Evolutionary conservation across 1,140 invertebrate species (phyloP).

Genomic region (Drosophila ogumai): DNA sequence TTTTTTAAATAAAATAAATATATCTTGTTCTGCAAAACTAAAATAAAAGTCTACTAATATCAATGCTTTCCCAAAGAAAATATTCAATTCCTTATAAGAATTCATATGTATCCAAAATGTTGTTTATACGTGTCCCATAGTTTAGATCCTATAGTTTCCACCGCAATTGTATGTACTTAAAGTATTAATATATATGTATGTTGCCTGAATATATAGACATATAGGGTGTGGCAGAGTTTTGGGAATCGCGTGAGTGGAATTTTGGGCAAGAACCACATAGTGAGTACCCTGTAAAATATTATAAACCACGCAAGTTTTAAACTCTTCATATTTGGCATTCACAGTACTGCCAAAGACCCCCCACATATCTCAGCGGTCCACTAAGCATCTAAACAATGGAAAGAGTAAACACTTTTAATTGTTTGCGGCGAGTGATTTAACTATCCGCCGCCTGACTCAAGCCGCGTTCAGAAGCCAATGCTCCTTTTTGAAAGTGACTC

Average conservation of each 20-base stretch:
- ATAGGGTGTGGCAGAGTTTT: slow-evolving; percentile 36
- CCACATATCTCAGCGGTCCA: slow-evolving; percentile 10
- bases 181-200: neutral
- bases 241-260: slow-evolving; percentile 16
- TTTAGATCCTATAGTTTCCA: neutral
- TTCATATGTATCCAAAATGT: neutral
- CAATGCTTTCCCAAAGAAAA: too few species aligned
- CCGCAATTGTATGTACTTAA: slow-evolving; percentile 11
- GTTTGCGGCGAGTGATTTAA: slow-evolving; percentile 46
- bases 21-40: too few species aligned
- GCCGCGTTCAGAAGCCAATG: slow-evolving; percentile 22
- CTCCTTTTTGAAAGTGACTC: slow-evolving; percentile 18
- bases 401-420: slow-evolving; percentile 38
- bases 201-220: slow-evolving; percentile 9
- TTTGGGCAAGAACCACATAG: neutral
- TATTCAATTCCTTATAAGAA: too few species aligned
- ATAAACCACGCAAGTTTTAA: neutral
- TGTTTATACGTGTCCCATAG: too few species aligned
- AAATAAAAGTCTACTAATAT: too few species aligned
- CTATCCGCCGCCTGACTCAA: slow-evolving; percentile 29
- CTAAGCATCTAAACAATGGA: slow-evolving; percentile 17
- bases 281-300: neutral
- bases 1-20: too few species aligned
- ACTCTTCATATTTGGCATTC: neutral
- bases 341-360: slow-evolving; percentile 18